Conservation (phyloP, 1,140 invertebrate species). For the Ceratina calcarata region DNA sequence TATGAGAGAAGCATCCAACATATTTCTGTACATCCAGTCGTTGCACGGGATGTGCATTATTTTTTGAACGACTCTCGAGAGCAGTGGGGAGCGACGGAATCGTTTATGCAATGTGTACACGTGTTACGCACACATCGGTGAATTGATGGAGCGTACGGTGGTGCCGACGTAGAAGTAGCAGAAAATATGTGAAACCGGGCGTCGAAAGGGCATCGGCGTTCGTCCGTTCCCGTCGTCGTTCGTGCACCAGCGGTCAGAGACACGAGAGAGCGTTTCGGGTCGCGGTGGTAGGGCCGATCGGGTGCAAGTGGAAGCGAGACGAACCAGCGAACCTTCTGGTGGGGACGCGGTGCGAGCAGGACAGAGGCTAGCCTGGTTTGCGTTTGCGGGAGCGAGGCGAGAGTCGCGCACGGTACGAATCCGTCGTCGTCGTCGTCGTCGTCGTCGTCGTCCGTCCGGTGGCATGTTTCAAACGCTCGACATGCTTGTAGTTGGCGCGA, state of each 20-base stretch:
- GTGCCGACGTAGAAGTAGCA: slow-evolving; percentile 58
- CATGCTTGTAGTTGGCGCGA: slow-evolving; percentile 75
- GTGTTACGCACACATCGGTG: no score
- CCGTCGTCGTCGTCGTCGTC: no score
- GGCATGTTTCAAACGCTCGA: slow-evolving; percentile 76
- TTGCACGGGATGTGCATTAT: no score
- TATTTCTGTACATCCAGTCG: no score
- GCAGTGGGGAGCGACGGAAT: no score
- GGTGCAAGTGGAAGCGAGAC: slow-evolving; percentile 26
- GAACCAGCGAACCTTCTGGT: neutral
- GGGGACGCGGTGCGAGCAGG: no score
- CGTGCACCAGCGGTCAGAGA: slow-evolving; percentile 74
- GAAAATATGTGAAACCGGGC: slow-evolving; percentile 67
- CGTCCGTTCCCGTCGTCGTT: slow-evolving; percentile 70
- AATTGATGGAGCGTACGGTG: slow-evolving; percentile 57
- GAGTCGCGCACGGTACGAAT: slow-evolving; percentile 71
- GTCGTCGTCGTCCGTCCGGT: slow-evolving; percentile 62
- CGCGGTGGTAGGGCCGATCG: neutral
- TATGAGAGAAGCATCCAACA: no score
- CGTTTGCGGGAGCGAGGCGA: slow-evolving; percentile 24
- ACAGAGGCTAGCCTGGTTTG: neutral
- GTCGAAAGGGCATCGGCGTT: slow-evolving; percentile 67
- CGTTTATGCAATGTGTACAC: no score
- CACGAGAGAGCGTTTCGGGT: slow-evolving; percentile 62
- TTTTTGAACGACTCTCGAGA: no score